A percentile compares a stretch with the other conserved stretches of the same genome.
Conservation (phyloP, 37 sponge, comb jelly and placozoan genomes). For the Ephydatia muelleri region DNA sequence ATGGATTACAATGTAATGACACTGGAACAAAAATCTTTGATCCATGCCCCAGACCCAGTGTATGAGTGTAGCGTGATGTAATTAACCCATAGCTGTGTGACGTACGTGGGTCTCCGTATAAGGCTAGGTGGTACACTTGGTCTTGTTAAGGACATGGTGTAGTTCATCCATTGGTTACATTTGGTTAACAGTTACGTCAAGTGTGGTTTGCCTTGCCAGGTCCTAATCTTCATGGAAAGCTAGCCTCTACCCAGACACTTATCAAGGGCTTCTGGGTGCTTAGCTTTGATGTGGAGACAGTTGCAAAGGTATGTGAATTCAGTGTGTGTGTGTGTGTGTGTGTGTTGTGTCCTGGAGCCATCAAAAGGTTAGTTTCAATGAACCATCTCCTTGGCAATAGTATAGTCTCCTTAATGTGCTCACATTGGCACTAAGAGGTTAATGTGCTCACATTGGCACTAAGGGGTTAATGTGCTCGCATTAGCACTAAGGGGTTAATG, state of each 20-base stretch:
- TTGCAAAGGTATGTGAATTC: not conserved
- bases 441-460: not conserved
- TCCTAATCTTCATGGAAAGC: constrained; percentile 48
- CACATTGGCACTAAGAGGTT: not conserved
- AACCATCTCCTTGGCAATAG: not conserved
- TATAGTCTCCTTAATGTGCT: not conserved
- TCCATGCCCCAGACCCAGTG: too few relatives aligned
- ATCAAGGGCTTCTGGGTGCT: constrained; percentile 43
- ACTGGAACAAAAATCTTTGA: too few relatives aligned
- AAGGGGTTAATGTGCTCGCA: not conserved
- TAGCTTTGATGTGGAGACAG: not conserved
- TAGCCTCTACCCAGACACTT: not conserved
- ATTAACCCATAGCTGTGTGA: too few relatives aligned
- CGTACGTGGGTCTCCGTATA: too few relatives aligned
- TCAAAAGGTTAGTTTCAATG: not conserved
- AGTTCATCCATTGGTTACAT: too few relatives aligned
- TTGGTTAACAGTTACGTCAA: too few relatives aligned
- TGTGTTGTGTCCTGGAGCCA: not conserved
- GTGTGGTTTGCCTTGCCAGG: not conserved
- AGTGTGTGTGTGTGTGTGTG: too few relatives aligned
- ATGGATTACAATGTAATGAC: too few relatives aligned
- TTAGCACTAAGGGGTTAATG: not conserved
- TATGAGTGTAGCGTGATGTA: too few relatives aligned
- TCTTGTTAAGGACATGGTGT: too few relatives aligned
- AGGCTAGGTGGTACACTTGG: too few relatives aligned